These are phyloP conservation scores for Macrostomum cliftonense DNA, from an alignment of 2,888 invertebrate species.

Conservation along the genomic window DNA sequence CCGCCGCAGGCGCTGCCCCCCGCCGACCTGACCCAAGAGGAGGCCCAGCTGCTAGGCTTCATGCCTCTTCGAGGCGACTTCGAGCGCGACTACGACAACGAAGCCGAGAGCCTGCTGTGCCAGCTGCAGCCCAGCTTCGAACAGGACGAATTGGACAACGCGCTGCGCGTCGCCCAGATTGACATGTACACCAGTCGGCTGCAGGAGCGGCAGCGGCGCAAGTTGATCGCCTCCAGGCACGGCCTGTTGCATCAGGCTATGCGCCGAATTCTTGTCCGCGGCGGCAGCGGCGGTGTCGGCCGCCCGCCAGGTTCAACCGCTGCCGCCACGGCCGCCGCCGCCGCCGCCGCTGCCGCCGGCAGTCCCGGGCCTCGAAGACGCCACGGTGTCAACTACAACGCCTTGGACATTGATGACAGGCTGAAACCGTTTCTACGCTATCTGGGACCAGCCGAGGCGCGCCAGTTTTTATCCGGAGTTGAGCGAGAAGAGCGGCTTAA, in stretches of 20 bases:
- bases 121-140: conserved; percentile 56
- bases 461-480: not conserved
- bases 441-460: not conserved
- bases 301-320: not conserved
- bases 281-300: conserved; percentile 1
- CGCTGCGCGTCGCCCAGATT: conserved; percentile 7
- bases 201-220: conserved; percentile 7
- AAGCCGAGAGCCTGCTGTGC: conserved; percentile 73
- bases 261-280: conserved; percentile 3
- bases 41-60: conserved; percentile 70
- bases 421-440: conserved; percentile 5
- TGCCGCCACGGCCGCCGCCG: not conserved
- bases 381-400: not conserved
- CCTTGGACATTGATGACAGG: not conserved
- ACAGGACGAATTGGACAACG: conserved; percentile 59
- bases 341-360: not conserved
- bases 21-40: conserved; percentile 56
- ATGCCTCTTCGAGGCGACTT: conserved; percentile 89
- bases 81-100: conserved; percentile 76
- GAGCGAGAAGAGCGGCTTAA: not conserved
- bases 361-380: not conserved
- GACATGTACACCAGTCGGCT: conserved; percentile 7
- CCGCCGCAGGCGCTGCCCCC: conserved; percentile 46
- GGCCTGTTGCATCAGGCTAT: conserved; percentile 6
- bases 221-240: conserved; percentile 6